Evolutionary conservation across 2,797 vertebrate genomes (phyloP), one percentile per base, ranked within the genome.

Genomic region (Enteromius thamalakanensis): DNA sequence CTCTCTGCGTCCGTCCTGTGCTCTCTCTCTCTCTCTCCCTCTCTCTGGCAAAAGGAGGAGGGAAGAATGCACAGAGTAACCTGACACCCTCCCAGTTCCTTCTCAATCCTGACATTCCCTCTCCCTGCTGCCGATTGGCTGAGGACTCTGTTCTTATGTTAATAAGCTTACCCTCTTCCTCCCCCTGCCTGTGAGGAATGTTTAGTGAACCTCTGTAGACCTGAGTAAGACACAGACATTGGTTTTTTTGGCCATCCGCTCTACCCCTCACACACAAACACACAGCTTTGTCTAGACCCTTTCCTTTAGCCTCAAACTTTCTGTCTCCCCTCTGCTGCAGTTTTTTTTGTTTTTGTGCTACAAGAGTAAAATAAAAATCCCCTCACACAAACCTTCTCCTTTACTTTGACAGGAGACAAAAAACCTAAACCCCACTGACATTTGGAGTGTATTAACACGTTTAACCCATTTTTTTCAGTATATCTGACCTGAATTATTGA

Each of bases 91-190:
- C 84, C 76, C 70, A 72, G 83, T 87, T 88, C 86, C 87, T 87
- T 79, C 88, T 86, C 87, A 89, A 86, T 86, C 87, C 91, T 86
- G 87, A 86, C 85, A 84, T 88, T 89, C 86, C 82, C 90, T 82
- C 21, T 90, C 64, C 55, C n/a, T 34, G 60, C 71, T 37, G 55
- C 70, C 53, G 87, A 91, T 91, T 91, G 90, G 91, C 83, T 15
- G 71, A 84, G 29, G n/a, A 37, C 17, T 70, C 80, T 81, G 87
- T 90, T 90, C 87, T 90, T 87, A 91, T 91, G 90, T 83, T 86
- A 90, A 91, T 89, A 60, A 88, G 67, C 53, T 23, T 76, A 55
- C 74, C 72, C 87, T 71, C 87, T 87, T 79, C 78, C 86, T 87
- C 80, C 87, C 82, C 84, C 80, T 88, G 90, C 85, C 87, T 78